Conservation (phyloP, 2,113 vertebrate species). For the Pica pica region DNA sequence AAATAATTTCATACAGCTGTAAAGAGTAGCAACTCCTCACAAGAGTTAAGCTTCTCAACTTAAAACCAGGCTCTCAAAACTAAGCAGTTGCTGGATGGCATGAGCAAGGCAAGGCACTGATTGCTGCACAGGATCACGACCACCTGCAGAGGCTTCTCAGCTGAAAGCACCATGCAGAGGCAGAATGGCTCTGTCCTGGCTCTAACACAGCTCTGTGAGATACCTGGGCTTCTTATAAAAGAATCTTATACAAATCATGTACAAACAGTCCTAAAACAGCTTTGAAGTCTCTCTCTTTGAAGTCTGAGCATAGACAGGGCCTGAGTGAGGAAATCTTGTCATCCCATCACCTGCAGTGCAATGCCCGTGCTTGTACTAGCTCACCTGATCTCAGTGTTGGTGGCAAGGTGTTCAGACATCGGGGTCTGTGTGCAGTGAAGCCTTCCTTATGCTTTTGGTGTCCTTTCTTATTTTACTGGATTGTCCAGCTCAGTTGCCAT, state of each 20-base stretch:
- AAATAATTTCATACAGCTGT: not conserved
- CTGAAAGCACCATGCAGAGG: not conserved
- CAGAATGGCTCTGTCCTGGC: not conserved
- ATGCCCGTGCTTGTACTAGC: fast-evolving
- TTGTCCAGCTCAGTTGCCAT: not conserved
- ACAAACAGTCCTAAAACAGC: not conserved
- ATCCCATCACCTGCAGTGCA: not conserved
- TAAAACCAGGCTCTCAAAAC: not conserved
- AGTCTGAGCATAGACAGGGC: not conserved
- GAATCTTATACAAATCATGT: not conserved
- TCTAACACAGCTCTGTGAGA: not conserved
- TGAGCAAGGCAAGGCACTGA: not conserved
- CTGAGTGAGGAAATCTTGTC: not conserved
- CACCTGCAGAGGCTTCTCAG: not conserved
- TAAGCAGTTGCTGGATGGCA: not conserved
- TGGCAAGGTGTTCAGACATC: not conserved
- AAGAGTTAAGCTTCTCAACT: not conserved
- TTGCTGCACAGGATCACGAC: not conserved
- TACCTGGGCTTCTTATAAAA: not conserved
- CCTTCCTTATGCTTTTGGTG: not conserved
- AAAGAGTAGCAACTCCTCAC: not conserved
- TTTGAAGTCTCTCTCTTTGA: not conserved
- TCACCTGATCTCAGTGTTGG: not conserved
- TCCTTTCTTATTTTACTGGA: not conserved
- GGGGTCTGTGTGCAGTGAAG: not conserved